Evolutionary conservation across 2,113 vertebrate genomes (phyloP), one percentile per base, ranked within the genome.

Genomic region (Nyctibius bracteatus): DNA sequence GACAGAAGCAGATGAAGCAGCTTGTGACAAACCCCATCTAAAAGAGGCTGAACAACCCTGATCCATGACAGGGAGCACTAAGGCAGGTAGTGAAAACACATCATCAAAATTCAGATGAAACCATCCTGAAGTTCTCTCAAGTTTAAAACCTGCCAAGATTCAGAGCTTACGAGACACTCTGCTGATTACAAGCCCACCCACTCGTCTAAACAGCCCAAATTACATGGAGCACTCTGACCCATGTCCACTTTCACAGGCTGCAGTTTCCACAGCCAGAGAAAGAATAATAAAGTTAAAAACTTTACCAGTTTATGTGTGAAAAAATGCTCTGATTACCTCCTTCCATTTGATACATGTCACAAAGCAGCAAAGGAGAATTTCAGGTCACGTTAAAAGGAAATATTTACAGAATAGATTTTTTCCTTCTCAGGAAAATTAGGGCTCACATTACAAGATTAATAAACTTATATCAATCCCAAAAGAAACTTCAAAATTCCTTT

Each of bases 401-500:
- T 66, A 79, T 54, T 92, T 84, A 82, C 68, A 88, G 92, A 85
- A 81, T 4, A 87, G 27, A 85, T 85, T 88, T 93, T 82, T 96
- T 79, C 77, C 85, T 93, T 95, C 85, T 91, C 88, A 44, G 79
- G 88, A 95, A 96, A 95, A 93, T 92, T 22, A 88, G 44, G 46
- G 54, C 30, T 96, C 67, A 55, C 33, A 35, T 93, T 92, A 72
- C 92, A 90, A 92, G 82, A 93, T 96, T 86, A 95, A 93, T 92
- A 96, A 94, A 83, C 43, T 90, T 94, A 59, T 63, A 96, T 94
- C 81, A 91, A 93, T 96, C 94, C 90, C 94, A 77, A 94, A 95
- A 92, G 94, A 94, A 96, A 94, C 79, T 73, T 93, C 75, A 96
- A 94, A 96, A 95, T 96, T 94, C 96, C 79, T 97, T 83, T 86